Conservation (phyloP, 37 sponge, comb jelly and placozoan species). For the Chondrosia reniformis region DNA sequence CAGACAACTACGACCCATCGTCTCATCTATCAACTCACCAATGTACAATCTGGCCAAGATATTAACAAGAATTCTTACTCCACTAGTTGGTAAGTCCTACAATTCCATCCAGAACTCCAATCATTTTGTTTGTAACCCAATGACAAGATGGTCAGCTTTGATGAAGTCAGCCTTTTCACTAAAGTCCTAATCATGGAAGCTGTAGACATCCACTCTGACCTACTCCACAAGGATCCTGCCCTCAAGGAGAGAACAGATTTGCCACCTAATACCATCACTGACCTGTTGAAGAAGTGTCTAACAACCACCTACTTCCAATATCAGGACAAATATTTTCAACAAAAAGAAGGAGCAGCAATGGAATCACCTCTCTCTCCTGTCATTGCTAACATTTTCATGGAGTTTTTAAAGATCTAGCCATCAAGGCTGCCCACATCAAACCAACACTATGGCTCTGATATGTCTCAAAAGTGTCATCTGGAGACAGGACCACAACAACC, state of each 20-base stretch:
- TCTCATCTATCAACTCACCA: slow-evolving; percentile 12
- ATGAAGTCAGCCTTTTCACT: neutral
- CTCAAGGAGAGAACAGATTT: neutral
- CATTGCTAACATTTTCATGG: slow-evolving; percentile 17
- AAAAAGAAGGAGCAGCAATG: slow-evolving; percentile 16
- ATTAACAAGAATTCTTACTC: neutral
- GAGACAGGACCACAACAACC: too few species aligned
- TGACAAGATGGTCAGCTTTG: neutral
- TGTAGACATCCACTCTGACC: neutral
- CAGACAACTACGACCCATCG: slow-evolving; percentile 9
- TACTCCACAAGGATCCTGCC: neutral
- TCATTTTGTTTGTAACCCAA: slow-evolving; percentile 1
- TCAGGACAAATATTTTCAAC: neutral
- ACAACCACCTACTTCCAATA: slow-evolving; percentile 17
- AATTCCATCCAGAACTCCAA: slow-evolving; percentile 4
- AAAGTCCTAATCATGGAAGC: slow-evolving; percentile 12
- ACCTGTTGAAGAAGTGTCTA: neutral
- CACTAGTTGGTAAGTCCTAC: neutral
- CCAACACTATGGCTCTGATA: too few species aligned
- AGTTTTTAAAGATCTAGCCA: too few species aligned
- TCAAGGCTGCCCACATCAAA: too few species aligned
- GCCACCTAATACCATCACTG: neutral
- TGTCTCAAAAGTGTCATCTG: too few species aligned
- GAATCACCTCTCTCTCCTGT: slow-evolving; percentile 21
- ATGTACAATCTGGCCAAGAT: slow-evolving; percentile 15